A percentile compares a stretch with the other conserved stretches of the same genome.
These are phyloP conservation scores for Epistrophe eligans DNA, from an alignment of 2,888 invertebrate genomes.

Conservation along the genomic window DNA sequence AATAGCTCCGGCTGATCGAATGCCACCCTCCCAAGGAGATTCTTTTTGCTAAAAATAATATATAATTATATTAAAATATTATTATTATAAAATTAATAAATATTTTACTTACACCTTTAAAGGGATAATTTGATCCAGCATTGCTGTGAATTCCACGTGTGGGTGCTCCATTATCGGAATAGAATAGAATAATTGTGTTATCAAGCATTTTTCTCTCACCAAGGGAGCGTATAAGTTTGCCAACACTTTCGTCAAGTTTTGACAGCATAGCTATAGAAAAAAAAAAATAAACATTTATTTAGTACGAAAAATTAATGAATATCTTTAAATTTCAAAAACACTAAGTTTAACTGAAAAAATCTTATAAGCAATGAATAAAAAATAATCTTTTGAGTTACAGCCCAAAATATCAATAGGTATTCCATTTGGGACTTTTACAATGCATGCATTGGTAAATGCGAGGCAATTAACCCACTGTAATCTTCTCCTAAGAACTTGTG, in stretches of 20 bases:
- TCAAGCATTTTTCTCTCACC: conserved; percentile 88
- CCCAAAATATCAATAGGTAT: too few species aligned
- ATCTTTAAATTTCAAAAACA: too few species aligned
- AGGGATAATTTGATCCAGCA: conserved; percentile 91
- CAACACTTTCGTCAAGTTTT: conserved; percentile 93
- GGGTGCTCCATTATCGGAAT: conserved; percentile 95
- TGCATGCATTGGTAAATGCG: too few species aligned
- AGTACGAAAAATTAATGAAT: too few species aligned
- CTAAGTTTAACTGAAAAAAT: too few species aligned
- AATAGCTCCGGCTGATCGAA: conserved; percentile 90
- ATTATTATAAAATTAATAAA: too few species aligned
- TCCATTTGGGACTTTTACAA: too few species aligned
- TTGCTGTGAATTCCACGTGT: conserved; percentile 90
- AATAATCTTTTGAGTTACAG: too few species aligned
- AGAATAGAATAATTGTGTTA: conserved; percentile 93
- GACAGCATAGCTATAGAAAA: conserved; percentile 90
- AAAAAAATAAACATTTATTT: neutral
- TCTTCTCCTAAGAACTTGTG: too few species aligned
- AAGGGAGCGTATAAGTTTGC: conserved; percentile 89
- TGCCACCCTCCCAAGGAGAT: conserved; percentile 93
- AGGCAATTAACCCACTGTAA: too few species aligned
- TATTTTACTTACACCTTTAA: conserved; percentile 87
- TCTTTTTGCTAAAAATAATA: conserved; percentile 86
- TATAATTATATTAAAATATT: neutral
- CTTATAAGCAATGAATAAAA: too few species aligned